Evolutionary conservation across 2,888 invertebrate genomes (phyloP), one percentile per base, ranked within the genome.

Genomic region (Hypsopygia costalis): DNA sequence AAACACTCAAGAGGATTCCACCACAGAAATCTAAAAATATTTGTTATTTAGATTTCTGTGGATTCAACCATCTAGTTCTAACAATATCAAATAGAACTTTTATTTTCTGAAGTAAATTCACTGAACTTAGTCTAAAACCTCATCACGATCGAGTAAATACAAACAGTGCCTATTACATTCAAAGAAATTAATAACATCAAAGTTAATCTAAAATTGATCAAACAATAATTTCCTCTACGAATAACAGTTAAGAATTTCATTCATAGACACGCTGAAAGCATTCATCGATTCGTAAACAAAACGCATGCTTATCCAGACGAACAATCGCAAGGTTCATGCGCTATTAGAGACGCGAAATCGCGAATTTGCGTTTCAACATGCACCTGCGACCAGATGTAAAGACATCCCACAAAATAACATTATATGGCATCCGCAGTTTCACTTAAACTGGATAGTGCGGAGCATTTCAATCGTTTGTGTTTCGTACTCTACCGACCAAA

Each of bases 251-350:
- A 39, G 39, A 12, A 11, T 12, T 31, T 31, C 12, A 27, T 33
- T 29, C 33, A 36, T 33, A 41, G 40, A 42, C 47, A 47, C 21
- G 22, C 43, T 45, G 45, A 59, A 67, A 59, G 51, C 56, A 60
- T 44, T 55, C 58, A 49, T 51, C 53, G 62, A 66, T 61, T 55
- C 65, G 63, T 62, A 58, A 68, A 69, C 69, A 63, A 67, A 68
- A 66, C 28, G 39, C 33, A 33, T 33, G 39, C 27, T 33, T 38
- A 38, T 61, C 62, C 58, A 55, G 62, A 60, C 62, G 69, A 58
- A 72, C 70, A 74, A 76, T 73, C 74, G 65, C 70, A 54, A 67
- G 63, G 62, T 75, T 77, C 62, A 74, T 74, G 79, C 74, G 69
- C 74, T 73, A 80, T 81, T 80, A 78, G 71, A 70, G 57, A 55